Conservation (phyloP, 1,140 invertebrate species). For the Conopomorpha cramerella region DNA sequence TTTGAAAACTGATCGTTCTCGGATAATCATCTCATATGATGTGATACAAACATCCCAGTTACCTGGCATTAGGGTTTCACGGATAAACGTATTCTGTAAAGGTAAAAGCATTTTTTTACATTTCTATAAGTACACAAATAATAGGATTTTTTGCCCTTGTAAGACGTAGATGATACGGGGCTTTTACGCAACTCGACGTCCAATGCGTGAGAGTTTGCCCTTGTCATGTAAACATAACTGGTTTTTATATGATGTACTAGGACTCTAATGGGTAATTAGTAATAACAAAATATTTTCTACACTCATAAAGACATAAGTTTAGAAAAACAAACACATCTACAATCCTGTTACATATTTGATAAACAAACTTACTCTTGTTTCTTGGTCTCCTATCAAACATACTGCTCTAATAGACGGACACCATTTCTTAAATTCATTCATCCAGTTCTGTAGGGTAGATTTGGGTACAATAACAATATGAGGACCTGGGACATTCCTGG, state of each 20-base stretch:
- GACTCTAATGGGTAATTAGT: too few species aligned
- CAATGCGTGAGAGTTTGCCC: too few species aligned
- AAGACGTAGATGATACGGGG: too few species aligned
- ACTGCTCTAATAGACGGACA: conserved; percentile 90
- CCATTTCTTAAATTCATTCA: conserved; percentile 98
- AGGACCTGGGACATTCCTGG: conserved; percentile 88
- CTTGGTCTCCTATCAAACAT: conserved; percentile 95
- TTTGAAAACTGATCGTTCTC: conserved; percentile 95
- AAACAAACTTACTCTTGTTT: conserved; percentile 75
- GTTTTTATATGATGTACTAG: too few species aligned
- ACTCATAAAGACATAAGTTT: too few species aligned
- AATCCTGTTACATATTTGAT: too few species aligned
- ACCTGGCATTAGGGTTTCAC: conserved; percentile 92
- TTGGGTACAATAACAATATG: conserved; percentile 99
- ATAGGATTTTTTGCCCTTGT: too few species aligned
- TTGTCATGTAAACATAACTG: too few species aligned
- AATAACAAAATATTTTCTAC: too few species aligned
- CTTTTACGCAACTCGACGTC: too few species aligned
- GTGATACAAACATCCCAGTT: conserved; percentile 99
- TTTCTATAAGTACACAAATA: too few species aligned
- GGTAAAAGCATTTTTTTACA: conserved; percentile 8
- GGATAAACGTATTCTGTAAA: conserved; percentile 82
- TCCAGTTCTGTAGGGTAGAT: conserved; percentile 98
- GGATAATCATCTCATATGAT: conserved; percentile 99
- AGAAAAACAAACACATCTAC: too few species aligned